phyloP scores from a whole-genome alignment of 2,113 vertebrate genomes.

The Myrmophylax atrothorax region DNA sequence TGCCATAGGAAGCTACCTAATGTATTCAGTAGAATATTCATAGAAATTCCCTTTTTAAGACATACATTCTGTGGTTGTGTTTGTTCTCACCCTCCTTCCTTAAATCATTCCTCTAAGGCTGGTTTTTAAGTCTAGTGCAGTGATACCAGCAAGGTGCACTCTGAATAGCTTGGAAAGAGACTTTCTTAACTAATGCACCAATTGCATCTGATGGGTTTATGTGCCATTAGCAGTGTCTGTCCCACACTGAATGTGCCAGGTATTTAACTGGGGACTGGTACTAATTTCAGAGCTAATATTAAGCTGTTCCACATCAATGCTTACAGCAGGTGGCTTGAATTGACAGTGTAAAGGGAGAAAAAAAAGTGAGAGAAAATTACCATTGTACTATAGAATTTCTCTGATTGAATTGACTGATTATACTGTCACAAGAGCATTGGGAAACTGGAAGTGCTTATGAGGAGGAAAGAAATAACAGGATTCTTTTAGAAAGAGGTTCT shows the following conservation, averaged over 20 bases:
- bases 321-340: slow-evolving; percentile 86
- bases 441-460: slow-evolving; percentile 66
- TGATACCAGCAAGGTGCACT: slow-evolving; percentile 60
- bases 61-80: neutral
- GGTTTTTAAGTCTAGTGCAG: slow-evolving; percentile 15
- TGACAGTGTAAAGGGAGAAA: slow-evolving; percentile 77
- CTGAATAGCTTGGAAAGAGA: slow-evolving; percentile 66
- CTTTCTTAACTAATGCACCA: slow-evolving; percentile 74
- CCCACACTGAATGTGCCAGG: slow-evolving; percentile 81
- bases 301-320: slow-evolving; percentile 89
- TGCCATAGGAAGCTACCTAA: neutral
- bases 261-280: slow-evolving; percentile 92
- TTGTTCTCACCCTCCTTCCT: neutral
- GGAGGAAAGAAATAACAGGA: slow-evolving; percentile 63
- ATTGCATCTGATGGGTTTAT: slow-evolving; percentile 83
- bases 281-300: slow-evolving; percentile 98
- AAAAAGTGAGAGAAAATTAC: slow-evolving; percentile 83
- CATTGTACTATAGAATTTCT: slow-evolving; percentile 86
- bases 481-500: slow-evolving; percentile 64
- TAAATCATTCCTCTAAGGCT: slow-evolving; percentile 29
- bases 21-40: neutral
- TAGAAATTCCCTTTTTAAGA: neutral
- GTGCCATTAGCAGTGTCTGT: slow-evolving; percentile 82
- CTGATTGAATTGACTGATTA: slow-evolving; percentile 88
- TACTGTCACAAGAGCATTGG: slow-evolving; percentile 77